phyloP scores from a whole-genome alignment of 2,113 vertebrate species.

The Platysteira castanea region DNA sequence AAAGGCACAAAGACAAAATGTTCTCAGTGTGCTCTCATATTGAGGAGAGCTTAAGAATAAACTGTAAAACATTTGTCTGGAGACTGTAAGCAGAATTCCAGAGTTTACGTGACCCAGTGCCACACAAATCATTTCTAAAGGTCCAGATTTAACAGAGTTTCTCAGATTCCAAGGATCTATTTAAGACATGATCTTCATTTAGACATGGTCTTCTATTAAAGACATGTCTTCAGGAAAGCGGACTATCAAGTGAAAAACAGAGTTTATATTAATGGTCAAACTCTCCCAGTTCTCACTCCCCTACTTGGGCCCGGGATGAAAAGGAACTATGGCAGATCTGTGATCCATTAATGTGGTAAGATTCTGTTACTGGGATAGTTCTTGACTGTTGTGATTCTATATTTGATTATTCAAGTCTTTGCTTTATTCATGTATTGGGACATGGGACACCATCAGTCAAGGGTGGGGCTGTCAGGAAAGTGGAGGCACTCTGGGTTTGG shows the following conservation, averaged over 20 bases:
- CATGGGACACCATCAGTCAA: accelerated
- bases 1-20: not conserved
- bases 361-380: not conserved
- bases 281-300: not conserved
- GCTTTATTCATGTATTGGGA: not conserved
- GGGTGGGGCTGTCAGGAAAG: not conserved
- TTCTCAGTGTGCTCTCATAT: not conserved
- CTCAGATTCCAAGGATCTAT: not conserved
- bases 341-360: not conserved
- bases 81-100: not conserved
- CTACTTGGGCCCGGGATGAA: not conserved
- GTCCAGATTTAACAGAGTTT: not conserved
- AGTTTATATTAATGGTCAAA: not conserved
- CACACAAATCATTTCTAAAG: not conserved
- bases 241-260: not conserved
- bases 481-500: not conserved
- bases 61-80: not conserved
- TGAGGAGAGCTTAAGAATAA: not conserved
- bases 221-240: not conserved
- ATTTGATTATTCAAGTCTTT: not conserved
- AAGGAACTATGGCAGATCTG: not conserved
- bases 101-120: not conserved
- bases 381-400: not conserved
- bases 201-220: too few species aligned
- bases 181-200: too few species aligned